Evolutionary conservation across 2,113 vertebrate genomes (phyloP), one percentile per base, ranked within the genome.

Genomic region (Girardinichthys multiradiatus): DNA sequence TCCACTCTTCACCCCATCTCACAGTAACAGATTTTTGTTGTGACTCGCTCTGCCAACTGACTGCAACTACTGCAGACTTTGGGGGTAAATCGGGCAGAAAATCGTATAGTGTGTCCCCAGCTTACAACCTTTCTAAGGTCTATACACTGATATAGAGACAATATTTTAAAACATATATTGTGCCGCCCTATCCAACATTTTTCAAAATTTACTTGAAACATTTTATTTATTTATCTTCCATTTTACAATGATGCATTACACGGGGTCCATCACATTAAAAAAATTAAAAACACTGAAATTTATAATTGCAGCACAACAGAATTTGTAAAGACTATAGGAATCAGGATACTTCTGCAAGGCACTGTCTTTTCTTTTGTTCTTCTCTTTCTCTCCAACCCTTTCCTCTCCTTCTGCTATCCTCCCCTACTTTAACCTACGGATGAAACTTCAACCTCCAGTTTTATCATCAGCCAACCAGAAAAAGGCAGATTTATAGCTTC

Each of bases 401-500:
- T 60, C 61, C 57, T 31, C 71, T 61, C 30, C 30, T 68, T 54
- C 57, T 37, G 42, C 72, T 57, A 27, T 6, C 19, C 19, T 27
- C 29, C 68, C 54, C 48, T 26, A 4, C 6, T 71, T 87, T 83
- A 60, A 63, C 59, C 68, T 72, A 59, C 35, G 57, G 72, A 71
- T 67, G 61, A 80, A 66, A 74, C 68, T 79, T 65, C 74, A 62
- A 60, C 57, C 61, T 73, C 67, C 73, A 30, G 27, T 65, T 66
- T 81, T 83, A 82, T 77, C 82, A 80, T 80, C 83, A 82, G 71
- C 70, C 2, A 67, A 70, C 76, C 54, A 72, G 77, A 54, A 79
- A 79, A 77, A 73, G 75, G 77, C 72, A 88, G 87, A 90, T 91
- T 92, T 92, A 91, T 82, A 81, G 83, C 76, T 72, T 64, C 67